Percentiles rank a stretch among this genome's conserved stretches.
Evolutionary conservation across 2,113 vertebrate genomes (phyloP).

Genomic region (Ictidomys tridecemlineatus): DNA sequence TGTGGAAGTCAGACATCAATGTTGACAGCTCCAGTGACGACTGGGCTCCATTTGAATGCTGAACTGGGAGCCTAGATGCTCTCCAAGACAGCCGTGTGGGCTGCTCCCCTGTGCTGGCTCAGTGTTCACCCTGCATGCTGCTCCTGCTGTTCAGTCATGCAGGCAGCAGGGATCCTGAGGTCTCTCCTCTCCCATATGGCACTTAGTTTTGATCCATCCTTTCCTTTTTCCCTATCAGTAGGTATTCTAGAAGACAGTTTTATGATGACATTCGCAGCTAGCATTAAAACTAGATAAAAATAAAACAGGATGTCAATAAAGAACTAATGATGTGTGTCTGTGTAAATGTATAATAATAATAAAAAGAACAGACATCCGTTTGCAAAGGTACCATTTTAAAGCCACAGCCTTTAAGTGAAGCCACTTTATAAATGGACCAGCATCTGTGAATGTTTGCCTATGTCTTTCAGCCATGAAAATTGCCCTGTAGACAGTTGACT

Average conservation of each 20-base stretch:
- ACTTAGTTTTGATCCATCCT: constrained; percentile 33
- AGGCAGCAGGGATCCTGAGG: constrained; percentile 63
- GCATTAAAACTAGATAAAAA: constrained; percentile 81
- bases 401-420: constrained; percentile 55
- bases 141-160: constrained; percentile 52
- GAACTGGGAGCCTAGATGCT: background rate
- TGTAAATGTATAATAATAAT: constrained; percentile 75
- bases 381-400: constrained; percentile 69
- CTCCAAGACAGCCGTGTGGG: background rate
- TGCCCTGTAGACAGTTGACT: constrained; percentile 36
- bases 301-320: constrained; percentile 83
- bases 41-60: background rate
- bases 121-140: accelerated
- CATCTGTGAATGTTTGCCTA: constrained; percentile 82
- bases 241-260: constrained; percentile 74
- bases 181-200: constrained; percentile 74
- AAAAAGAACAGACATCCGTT: constrained; percentile 70
- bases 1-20: background rate
- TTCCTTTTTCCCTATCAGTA: constrained; percentile 67
- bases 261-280: constrained; percentile 74
- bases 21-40: background rate
- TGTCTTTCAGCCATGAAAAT: constrained; percentile 79
- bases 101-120: background rate
- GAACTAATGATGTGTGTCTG: constrained; percentile 74
- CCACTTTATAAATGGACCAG: constrained; percentile 66